phyloP scores from a whole-genome alignment of 1,140 invertebrate species.

The Pentalonia nigronervosa region DNA sequence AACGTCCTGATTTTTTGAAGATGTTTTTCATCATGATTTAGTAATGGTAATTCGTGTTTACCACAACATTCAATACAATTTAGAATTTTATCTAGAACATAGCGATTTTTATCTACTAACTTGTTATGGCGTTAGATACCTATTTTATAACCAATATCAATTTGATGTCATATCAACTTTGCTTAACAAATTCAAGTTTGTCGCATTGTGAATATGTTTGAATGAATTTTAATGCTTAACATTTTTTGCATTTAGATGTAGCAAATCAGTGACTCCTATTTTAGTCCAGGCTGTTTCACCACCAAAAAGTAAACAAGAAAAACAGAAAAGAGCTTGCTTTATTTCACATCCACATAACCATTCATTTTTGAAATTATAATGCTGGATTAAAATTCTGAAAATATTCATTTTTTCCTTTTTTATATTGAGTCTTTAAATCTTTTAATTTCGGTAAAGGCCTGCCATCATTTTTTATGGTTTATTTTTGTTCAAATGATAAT shows the following conservation, averaged over 20 bases:
- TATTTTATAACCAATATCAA: slow-evolving; percentile 38
- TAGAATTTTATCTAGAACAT: slow-evolving; percentile 61
- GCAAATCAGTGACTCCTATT: slow-evolving; percentile 11
- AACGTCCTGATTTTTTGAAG: slow-evolving; percentile 58
- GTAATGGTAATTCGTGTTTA: slow-evolving; percentile 61
- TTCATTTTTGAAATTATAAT: slow-evolving; percentile 50
- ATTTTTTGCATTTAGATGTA: slow-evolving; percentile 39
- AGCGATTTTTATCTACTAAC: slow-evolving; percentile 25
- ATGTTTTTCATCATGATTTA: slow-evolving; percentile 61
- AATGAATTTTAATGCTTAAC: slow-evolving; percentile 59
- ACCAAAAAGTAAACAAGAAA: slow-evolving; percentile 61
- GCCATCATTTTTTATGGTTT: neutral
- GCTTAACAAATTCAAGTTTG: neutral
- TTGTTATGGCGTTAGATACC: slow-evolving; percentile 25
- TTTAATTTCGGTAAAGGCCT: neutral
- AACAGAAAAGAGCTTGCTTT: slow-evolving; percentile 61
- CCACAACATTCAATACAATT: slow-evolving; percentile 63
- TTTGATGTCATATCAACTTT: neutral
- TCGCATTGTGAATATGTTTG: slow-evolving; percentile 23
- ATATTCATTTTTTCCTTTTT: slow-evolving; percentile 35
- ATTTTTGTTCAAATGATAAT: neutral
- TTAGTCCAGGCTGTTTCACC: slow-evolving; percentile 60
- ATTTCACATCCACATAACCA: slow-evolving; percentile 60
- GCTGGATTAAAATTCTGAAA: neutral
- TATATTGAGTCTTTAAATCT: neutral